Evolutionary conservation across 2,113 vertebrate species (phyloP).

Genomic region (Illadopsis cleaveri): DNA sequence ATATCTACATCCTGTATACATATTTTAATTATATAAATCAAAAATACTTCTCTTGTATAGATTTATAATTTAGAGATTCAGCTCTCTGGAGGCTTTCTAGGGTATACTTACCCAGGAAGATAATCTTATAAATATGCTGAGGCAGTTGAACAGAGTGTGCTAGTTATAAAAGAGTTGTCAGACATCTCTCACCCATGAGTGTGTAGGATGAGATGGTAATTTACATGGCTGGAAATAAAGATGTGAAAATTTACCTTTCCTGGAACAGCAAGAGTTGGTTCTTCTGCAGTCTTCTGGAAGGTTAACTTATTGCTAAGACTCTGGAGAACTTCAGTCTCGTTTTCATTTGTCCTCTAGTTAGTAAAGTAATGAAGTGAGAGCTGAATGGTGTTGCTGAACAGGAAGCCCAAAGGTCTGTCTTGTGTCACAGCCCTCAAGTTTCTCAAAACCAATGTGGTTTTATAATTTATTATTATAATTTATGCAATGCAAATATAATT

Average conservation of each 20-base stretch:
- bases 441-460: background rate
- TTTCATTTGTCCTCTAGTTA: background rate
- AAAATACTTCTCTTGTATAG: background rate
- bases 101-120: background rate
- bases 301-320: background rate
- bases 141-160: background rate
- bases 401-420: background rate
- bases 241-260: background rate
- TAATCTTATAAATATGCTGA: background rate
- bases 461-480: background rate
- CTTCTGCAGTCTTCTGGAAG: background rate
- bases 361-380: background rate
- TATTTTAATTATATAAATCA: background rate
- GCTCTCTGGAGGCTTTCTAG: background rate
- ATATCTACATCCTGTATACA: background rate
- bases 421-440: background rate
- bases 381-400: background rate
- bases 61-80: background rate
- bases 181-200: background rate
- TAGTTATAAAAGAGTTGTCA: background rate
- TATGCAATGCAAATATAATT: background rate
- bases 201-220: background rate
- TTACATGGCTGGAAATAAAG: background rate
- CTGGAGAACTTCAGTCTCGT: background rate
- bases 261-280: background rate